Percentiles rank a stretch among this genome's conserved stretches.
phyloP scores from a whole-genome alignment of 2,888 invertebrate genomes.

The Mantis religiosa region DNA sequence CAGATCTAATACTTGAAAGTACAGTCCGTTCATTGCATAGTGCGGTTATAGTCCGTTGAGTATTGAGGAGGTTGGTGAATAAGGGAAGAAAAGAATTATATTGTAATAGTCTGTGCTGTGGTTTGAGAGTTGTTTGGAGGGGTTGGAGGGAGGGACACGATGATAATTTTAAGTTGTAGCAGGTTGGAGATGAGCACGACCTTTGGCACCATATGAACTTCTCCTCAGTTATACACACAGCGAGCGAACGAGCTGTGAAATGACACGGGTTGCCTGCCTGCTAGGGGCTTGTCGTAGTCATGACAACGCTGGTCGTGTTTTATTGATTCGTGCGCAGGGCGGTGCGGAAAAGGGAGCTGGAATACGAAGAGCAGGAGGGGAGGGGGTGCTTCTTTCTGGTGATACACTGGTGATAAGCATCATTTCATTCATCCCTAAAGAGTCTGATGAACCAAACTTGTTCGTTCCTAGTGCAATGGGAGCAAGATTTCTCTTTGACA shows the following conservation, averaged over 20 bases:
- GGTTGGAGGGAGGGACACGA: not conserved
- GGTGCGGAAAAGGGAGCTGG: not conserved
- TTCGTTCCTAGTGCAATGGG: not conserved
- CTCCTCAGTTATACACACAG: not conserved
- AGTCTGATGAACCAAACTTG: not conserved
- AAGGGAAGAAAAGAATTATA: no score
- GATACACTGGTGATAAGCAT: not conserved
- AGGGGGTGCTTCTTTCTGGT: not conserved
- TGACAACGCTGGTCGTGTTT: conserved; percentile 16
- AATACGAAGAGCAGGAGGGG: not conserved
- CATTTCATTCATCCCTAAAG: not conserved
- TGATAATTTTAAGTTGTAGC: not conserved
- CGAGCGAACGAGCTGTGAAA: not conserved
- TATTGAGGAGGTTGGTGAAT: no score
- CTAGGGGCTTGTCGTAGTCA: conserved; percentile 3
- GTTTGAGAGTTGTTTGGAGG: not conserved
- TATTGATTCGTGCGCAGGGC: not conserved
- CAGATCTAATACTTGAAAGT: no score
- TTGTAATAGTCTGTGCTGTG: not conserved
- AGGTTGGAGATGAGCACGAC: not conserved
- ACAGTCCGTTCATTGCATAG: no score
- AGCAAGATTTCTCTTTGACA: not conserved
- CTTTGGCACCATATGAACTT: not conserved
- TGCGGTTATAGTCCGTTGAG: no score
- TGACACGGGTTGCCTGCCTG: not conserved